Percentiles rank a stretch among this genome's conserved stretches.
Conservation (phyloP, 53 echinoderm and acorn worm species). For the Paracentrotus lividus region DNA sequence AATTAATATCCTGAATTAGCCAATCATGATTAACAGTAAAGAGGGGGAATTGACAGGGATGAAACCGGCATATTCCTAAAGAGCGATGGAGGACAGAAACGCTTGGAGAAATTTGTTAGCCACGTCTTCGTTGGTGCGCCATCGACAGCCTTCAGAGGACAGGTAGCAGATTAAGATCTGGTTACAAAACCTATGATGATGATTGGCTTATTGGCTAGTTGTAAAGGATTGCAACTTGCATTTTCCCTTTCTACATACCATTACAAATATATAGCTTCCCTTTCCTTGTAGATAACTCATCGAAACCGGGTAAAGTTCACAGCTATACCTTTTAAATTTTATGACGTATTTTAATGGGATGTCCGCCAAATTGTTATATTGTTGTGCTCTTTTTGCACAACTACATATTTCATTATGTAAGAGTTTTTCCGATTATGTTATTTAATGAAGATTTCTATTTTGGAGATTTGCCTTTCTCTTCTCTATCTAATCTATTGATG, state of each 20-base stretch:
- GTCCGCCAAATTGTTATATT: no score
- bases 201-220: not conserved
- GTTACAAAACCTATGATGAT: not conserved
- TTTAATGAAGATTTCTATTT: not conserved
- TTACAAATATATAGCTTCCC: not conserved
- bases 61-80: no score
- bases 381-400: no score
- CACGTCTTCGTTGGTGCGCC: no score
- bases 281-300: not conserved
- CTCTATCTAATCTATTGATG: not conserved
- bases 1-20: not conserved
- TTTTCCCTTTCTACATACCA: not conserved
- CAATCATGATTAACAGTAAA: not conserved
- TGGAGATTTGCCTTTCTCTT: constrained; percentile 44
- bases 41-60: no score
- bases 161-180: not conserved
- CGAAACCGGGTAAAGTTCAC: no score
- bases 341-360: no score
- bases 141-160: no score
- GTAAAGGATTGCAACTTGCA: not conserved
- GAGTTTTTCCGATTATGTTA: no score
- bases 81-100: no score
- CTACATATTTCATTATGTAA: not conserved
- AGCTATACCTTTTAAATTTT: no score
- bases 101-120: no score